Evolutionary conservation across 2,888 invertebrate genomes (phyloP).

Genomic region (Gastracanthus pulcherrimus): DNA sequence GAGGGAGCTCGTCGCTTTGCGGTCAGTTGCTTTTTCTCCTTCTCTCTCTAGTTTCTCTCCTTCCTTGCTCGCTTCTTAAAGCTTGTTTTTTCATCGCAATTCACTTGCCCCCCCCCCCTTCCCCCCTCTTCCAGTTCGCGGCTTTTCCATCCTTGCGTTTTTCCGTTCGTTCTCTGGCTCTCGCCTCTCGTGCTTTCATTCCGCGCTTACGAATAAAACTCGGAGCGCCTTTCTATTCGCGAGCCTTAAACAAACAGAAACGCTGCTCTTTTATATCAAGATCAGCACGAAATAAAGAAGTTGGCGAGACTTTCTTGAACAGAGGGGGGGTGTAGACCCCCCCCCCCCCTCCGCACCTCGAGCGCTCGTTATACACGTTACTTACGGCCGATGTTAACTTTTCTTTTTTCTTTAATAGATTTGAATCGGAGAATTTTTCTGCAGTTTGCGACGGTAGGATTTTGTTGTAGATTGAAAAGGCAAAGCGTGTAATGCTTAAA

Average conservation of each 20-base stretch:
- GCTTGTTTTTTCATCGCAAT: slow-evolving; percentile 48
- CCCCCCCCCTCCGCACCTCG: neutral
- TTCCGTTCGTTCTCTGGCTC: too few species aligned
- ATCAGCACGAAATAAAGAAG: slow-evolving; percentile 46
- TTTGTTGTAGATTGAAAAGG: too few species aligned
- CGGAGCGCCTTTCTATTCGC: slow-evolving; percentile 23
- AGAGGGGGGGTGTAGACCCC: too few species aligned
- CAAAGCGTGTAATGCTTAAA: too few species aligned
- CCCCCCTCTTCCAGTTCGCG: slow-evolving; percentile 15
- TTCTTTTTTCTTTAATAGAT: neutral
- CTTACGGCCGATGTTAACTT: neutral
- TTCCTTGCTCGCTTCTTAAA: slow-evolving; percentile 35
- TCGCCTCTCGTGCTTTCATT: slow-evolving; percentile 15
- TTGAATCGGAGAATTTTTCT: neutral
- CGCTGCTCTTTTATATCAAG: slow-evolving; percentile 36
- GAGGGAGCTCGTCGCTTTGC: slow-evolving; percentile 66
- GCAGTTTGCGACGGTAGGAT: too few species aligned
- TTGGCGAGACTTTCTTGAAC: slow-evolving; percentile 24
- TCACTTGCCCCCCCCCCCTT: slow-evolving; percentile 15
- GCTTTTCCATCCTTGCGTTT: slow-evolving; percentile 16
- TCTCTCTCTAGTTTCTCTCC: slow-evolving; percentile 33
- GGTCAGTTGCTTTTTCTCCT: slow-evolving; percentile 65
- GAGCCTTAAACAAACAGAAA: slow-evolving; percentile 41
- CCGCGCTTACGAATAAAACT: slow-evolving; percentile 45
- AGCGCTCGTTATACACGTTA: neutral